Percentiles rank a stretch among this genome's conserved stretches.
phyloP scores from a whole-genome alignment of 1,140 invertebrate genomes.

The Drosophila tropicalis region DNA sequence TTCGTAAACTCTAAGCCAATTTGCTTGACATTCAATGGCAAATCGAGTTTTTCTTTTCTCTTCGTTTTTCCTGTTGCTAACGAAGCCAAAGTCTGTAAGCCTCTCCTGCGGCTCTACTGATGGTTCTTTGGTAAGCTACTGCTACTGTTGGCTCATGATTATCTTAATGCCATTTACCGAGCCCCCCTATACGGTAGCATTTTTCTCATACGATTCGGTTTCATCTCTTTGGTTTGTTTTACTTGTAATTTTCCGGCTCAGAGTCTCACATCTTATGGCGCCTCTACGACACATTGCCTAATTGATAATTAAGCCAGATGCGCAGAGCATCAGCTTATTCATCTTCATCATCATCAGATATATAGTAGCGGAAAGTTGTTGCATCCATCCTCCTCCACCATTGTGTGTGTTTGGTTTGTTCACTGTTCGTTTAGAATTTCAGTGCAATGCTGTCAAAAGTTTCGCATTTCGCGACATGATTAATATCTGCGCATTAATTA shows the following conservation, averaged over 20 bases:
- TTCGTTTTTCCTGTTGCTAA: conserved; percentile 3
- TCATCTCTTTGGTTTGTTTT: conserved; percentile 2
- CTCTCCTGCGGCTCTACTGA: conserved; percentile 1
- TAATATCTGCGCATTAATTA: conserved; percentile 72
- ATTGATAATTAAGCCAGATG: conserved; percentile 47
- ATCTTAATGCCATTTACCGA: not conserved
- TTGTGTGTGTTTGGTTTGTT: conserved; percentile 16
- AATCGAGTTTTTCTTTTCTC: conserved; percentile 14
- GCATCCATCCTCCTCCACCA: not conserved
- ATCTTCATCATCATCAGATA: conserved; percentile 26
- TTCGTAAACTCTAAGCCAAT: conserved; percentile 9
- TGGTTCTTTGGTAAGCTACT: not conserved
- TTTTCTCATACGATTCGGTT: conserved; percentile 41
- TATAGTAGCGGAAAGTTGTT: conserved; percentile 13
- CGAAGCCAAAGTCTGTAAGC: not conserved
- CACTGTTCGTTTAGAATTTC: conserved; percentile 57
- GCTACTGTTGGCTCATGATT: not conserved
- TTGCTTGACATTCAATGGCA: conserved; percentile 8
- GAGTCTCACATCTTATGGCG: conserved; percentile 4
- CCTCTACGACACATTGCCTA: conserved; percentile 21
- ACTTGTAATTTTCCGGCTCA: not conserved
- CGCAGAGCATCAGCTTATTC: conserved; percentile 6
- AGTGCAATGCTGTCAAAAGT: conserved; percentile 23
- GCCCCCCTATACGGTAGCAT: not conserved
- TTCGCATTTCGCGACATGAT: conserved; percentile 59